phyloP scores from a whole-genome alignment of 2,888 invertebrate species.

The Agrotis puta region DNA sequence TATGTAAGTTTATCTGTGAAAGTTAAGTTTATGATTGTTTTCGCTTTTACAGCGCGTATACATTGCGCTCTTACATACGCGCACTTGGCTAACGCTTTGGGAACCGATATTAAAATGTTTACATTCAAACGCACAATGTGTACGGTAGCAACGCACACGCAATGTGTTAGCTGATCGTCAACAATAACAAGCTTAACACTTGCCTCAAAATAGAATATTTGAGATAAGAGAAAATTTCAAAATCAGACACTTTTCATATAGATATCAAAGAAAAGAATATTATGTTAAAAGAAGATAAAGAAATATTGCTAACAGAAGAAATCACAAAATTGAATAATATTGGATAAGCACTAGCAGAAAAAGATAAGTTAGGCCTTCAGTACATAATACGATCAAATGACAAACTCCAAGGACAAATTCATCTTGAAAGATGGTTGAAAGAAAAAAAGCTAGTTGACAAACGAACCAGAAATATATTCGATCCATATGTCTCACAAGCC shows the following conservation, averaged over 20 bases:
- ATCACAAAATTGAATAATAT: neutral
- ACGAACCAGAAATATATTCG: constrained; percentile 31
- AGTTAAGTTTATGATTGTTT: constrained; percentile 18
- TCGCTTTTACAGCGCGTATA: neutral
- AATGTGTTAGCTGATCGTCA: constrained; percentile 1
- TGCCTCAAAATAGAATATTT: neutral
- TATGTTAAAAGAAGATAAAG: neutral
- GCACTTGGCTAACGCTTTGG: too few relatives aligned
- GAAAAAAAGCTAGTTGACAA: constrained; percentile 4
- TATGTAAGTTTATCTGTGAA: constrained; percentile 47
- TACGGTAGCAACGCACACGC: too few relatives aligned
- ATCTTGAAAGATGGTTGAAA: neutral
- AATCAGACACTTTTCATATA: neutral
- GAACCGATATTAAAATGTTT: too few relatives aligned
- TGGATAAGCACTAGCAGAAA: neutral
- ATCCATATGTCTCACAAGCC: constrained; percentile 23
- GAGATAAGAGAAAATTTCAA: neutral
- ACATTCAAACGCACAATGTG: too few relatives aligned
- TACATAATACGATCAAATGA: neutral
- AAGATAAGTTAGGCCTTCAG: neutral
- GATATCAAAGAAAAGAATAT: neutral
- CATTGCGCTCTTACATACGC: too few relatives aligned
- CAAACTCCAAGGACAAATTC: neutral
- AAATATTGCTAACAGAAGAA: neutral
- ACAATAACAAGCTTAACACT: neutral